A percentile compares a stretch with the other conserved stretches of the same genome.
These are phyloP conservation scores for Amazonetta brasiliensis DNA, from an alignment of 2,797 vertebrate genomes.

Conservation along the genomic window DNA sequence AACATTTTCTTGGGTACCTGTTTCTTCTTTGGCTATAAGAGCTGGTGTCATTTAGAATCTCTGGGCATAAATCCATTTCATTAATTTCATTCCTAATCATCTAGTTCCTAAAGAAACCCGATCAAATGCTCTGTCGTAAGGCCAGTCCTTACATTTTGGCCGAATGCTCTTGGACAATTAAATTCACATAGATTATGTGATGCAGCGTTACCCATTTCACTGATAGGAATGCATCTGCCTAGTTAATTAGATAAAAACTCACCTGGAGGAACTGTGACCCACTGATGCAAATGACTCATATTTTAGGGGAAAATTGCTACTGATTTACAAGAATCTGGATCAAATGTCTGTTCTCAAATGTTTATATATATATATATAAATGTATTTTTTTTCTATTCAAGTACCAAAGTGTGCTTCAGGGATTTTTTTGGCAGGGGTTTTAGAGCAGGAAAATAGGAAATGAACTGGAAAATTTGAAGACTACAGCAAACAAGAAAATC, in stretches of 20 bases:
- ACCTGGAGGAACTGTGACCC: not conserved
- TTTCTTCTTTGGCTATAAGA: not conserved
- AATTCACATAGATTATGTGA: not conserved
- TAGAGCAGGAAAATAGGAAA: slow-evolving; percentile 53
- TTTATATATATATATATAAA: too few relatives aligned
- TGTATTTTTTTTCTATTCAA: not conserved
- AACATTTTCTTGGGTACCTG: not conserved
- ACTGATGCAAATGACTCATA: not conserved
- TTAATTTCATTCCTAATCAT: not conserved
- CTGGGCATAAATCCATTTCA: not conserved
- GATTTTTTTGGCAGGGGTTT: slow-evolving; percentile 48
- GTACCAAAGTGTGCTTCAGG: not conserved
- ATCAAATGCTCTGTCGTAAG: not conserved
- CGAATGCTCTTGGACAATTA: not conserved
- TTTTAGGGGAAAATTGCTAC: not conserved
- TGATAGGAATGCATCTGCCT: not conserved
- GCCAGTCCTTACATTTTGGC: not conserved
- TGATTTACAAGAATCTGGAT: not conserved
- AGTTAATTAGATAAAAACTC: not conserved
- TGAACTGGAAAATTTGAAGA: slow-evolving; percentile 46
- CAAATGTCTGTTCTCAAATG: not conserved
- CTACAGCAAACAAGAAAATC: slow-evolving; percentile 40
- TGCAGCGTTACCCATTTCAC: not conserved
- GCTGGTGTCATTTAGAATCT: not conserved
- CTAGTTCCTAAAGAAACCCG: not conserved